phyloP scores from a whole-genome alignment of 2,797 vertebrate species.

The Notoglanidium macrostoma region DNA sequence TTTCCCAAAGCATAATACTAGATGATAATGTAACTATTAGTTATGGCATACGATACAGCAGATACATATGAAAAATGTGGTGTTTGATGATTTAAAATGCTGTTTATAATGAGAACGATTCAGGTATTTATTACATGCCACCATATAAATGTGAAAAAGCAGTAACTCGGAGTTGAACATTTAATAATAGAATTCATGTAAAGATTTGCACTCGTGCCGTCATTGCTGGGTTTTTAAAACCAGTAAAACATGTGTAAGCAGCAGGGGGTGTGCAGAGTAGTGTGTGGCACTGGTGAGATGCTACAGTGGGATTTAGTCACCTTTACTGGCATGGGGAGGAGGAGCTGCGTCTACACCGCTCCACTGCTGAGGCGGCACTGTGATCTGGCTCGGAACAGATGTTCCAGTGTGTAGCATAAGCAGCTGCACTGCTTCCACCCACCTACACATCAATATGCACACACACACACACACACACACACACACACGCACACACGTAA shows the following conservation, averaged over 20 bases:
- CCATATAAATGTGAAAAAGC: neutral
- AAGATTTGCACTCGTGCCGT: neutral
- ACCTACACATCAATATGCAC: neutral
- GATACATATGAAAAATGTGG: neutral
- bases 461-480: conserved; percentile 7
- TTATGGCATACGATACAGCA: neutral
- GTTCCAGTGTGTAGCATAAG: conserved; percentile 42
- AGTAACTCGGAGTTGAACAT: neutral
- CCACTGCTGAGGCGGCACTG: conserved; percentile 42
- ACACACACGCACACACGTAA: conserved; percentile 1
- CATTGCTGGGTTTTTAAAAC: conserved; percentile 12
- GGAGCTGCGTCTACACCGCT: conserved; percentile 31
- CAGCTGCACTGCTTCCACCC: conserved; percentile 42
- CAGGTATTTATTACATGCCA: neutral
- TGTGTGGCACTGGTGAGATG: conserved; percentile 10
- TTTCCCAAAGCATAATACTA: neutral
- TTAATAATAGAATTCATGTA: neutral
- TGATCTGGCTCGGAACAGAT: conserved; percentile 52
- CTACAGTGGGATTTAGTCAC: conserved; percentile 34
- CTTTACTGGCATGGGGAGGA: conserved; percentile 10
- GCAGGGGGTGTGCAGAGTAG: neutral
- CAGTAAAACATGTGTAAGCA: neutral
- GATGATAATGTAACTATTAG: neutral
- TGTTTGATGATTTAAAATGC: neutral
- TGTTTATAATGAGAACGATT: neutral